Evolutionary conservation across 2,113 vertebrate genomes (phyloP).

Genomic region (Lagopus muta): DNA sequence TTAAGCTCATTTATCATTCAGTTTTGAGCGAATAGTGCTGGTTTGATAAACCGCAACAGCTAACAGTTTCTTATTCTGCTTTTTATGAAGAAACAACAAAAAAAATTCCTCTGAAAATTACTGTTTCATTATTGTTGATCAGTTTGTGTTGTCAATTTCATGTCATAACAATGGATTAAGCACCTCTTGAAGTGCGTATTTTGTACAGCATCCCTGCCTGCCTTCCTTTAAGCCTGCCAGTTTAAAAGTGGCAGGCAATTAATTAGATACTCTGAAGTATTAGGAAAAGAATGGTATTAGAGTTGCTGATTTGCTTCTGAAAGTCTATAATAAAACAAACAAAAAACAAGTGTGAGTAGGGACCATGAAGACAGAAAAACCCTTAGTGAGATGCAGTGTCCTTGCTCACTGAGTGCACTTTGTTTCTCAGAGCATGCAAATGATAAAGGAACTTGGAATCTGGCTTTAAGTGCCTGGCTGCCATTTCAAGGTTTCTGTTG

Average conservation of each 20-base stretch:
- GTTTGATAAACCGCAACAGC: background rate
- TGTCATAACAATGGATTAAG: background rate
- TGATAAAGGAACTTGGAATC: background rate
- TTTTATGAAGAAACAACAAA: background rate
- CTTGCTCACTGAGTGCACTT: background rate
- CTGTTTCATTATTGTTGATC: background rate
- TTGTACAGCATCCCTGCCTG: background rate
- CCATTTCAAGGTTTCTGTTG: background rate
- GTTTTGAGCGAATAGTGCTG: background rate
- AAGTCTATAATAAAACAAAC: background rate
- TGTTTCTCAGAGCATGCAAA: background rate
- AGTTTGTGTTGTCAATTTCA: background rate
- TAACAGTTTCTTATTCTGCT: background rate
- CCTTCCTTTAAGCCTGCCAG: background rate
- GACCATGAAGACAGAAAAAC: background rate
- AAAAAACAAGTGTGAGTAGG: background rate
- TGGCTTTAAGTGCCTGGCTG: background rate
- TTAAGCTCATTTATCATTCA: background rate
- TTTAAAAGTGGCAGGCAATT: background rate
- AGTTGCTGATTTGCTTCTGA: background rate
- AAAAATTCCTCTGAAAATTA: background rate
- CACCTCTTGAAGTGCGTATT: background rate
- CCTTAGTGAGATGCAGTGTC: too few relatives aligned
- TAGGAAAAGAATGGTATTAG: background rate
- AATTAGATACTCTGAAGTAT: background rate